Evolutionary conservation across 2,888 invertebrate genomes (phyloP).

Genomic region (Nemoura dubitans): DNA sequence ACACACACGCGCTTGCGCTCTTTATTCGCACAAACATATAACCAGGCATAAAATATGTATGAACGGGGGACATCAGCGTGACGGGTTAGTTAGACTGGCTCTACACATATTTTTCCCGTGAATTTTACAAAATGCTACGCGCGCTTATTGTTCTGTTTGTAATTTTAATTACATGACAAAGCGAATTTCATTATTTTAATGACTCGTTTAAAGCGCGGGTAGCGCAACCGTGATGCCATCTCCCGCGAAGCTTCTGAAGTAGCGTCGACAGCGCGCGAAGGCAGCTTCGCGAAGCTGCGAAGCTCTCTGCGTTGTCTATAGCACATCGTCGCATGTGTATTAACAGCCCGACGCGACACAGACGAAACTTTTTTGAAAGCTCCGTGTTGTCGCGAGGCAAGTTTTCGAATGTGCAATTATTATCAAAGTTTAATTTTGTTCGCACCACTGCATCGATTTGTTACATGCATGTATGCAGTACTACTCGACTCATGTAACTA

Average conservation of each 20-base stretch:
- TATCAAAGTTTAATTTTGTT: neutral
- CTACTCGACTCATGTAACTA: neutral
- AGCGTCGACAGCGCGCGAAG: neutral
- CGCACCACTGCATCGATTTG: neutral
- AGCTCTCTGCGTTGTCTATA: neutral
- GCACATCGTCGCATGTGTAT: no score
- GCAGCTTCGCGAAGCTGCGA: neutral
- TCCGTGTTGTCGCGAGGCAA: neutral
- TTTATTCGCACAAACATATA: neutral
- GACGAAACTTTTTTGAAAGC: neutral
- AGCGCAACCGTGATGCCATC: neutral
- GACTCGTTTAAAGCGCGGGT: neutral
- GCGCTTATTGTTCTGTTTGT: neutral
- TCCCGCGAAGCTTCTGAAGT: neutral
- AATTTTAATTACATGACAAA: slow-evolving; percentile 7
- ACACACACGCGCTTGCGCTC: neutral
- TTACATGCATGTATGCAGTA: neutral
- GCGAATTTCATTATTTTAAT: slow-evolving; percentile 7
- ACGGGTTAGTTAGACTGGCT: neutral
- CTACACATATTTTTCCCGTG: neutral
- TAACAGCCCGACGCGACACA: neutral
- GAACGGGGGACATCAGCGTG: neutral
- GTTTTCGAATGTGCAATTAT: neutral
- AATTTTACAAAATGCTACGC: neutral
- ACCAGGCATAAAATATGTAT: slow-evolving; percentile 20